Percentiles rank a stretch among this genome's conserved stretches.
phyloP scores from a whole-genome alignment of 2,113 vertebrate genomes.

The Gadus chalcogrammus region DNA sequence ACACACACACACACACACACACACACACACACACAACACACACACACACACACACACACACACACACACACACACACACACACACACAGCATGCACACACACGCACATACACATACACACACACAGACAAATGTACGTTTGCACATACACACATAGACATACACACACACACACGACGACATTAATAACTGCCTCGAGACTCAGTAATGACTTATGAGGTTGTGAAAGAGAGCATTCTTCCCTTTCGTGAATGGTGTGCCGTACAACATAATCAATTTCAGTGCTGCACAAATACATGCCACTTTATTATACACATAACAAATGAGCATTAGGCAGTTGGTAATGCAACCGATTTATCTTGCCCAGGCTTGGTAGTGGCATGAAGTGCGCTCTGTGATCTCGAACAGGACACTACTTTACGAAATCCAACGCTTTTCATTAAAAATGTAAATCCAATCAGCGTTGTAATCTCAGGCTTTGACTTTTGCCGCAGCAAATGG shows the following conservation, averaged over 20 bases:
- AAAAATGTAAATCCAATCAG: slow-evolving; percentile 70
- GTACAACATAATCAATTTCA: slow-evolving; percentile 61
- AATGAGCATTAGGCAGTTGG: slow-evolving; percentile 66
- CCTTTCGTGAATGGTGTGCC: slow-evolving; percentile 24
- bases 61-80: slow-evolving; percentile 11
- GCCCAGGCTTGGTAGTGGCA: slow-evolving; percentile 68
- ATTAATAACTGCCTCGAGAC: slow-evolving; percentile 53
- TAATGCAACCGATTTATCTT: slow-evolving; percentile 77
- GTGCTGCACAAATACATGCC: slow-evolving; percentile 49
- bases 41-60: no score
- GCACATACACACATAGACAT: neutral
- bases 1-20: no score
- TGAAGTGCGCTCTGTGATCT: slow-evolving; percentile 63
- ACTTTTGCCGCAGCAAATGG: slow-evolving; percentile 47
- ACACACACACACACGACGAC: slow-evolving; percentile 14
- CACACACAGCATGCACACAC: neutral
- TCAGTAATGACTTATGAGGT: slow-evolving; percentile 53
- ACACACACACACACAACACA: no score
- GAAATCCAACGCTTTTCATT: slow-evolving; percentile 61
- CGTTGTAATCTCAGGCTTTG: slow-evolving; percentile 53
- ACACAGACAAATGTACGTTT: no score
- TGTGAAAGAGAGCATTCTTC: slow-evolving; percentile 47
- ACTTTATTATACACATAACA: slow-evolving; percentile 73
- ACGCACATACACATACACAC: neutral
- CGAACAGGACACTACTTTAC: slow-evolving; percentile 44